Evolutionary conservation across 1,140 invertebrate genomes (phyloP).

Genomic region (Cotesia typhae): DNA sequence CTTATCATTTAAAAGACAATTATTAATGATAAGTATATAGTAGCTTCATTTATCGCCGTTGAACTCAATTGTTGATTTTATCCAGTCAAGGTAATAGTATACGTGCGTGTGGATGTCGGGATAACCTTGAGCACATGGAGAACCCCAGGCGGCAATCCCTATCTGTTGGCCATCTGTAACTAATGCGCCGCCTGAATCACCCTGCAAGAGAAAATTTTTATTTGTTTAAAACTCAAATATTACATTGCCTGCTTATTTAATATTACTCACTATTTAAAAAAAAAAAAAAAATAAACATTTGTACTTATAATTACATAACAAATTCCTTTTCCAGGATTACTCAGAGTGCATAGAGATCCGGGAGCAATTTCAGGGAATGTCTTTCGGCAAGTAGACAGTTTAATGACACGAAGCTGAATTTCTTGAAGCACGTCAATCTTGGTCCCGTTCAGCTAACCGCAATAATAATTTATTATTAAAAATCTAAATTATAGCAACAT

Average conservation of each 20-base stretch:
- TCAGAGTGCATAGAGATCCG: conserved; percentile 34
- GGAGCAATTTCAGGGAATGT: conserved; percentile 35
- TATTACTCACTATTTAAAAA: background rate
- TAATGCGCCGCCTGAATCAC: conserved; percentile 65
- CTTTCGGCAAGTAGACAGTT: conserved; percentile 31
- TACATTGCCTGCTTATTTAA: background rate
- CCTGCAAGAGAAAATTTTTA: conserved; percentile 46
- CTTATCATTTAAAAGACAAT: no score
- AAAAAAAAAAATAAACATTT: background rate
- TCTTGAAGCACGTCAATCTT: conserved; percentile 43
- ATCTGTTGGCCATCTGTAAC: conserved; percentile 55
- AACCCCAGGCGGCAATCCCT: conserved; percentile 70
- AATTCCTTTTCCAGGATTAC: conserved; percentile 15
- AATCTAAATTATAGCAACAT: background rate
- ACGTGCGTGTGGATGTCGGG: conserved; percentile 71
- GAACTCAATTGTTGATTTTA: conserved; percentile 31
- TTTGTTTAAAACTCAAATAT: background rate
- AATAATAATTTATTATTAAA: conserved; percentile 1
- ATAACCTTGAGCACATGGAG: conserved; percentile 64
- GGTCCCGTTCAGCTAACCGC: conserved; percentile 21
- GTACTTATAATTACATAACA: conserved; percentile 36
- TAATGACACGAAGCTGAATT: conserved; percentile 42
- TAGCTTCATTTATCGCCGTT: no score
- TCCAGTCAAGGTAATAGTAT: conserved; percentile 56
- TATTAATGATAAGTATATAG: no score